Evolutionary conservation across 2,888 invertebrate genomes (phyloP).

Genomic region (Laspeyria flexula): DNA sequence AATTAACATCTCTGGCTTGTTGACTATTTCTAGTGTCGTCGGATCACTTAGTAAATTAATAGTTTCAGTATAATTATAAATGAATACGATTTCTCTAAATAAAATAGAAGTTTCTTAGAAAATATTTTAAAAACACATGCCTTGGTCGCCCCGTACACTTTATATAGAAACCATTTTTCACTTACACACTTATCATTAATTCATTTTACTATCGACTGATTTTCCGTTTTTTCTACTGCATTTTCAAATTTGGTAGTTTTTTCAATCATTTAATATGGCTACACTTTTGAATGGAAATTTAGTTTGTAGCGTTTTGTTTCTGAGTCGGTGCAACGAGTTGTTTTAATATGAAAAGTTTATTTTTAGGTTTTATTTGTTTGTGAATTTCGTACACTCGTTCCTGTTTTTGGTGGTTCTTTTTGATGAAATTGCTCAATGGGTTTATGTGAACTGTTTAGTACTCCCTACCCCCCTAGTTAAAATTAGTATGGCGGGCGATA

Average conservation of each 20-base stretch:
- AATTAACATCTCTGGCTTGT: conserved; percentile 16
- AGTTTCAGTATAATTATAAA: conserved; percentile 62
- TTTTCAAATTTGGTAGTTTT: conserved; percentile 45
- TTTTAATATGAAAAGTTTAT: conserved; percentile 45
- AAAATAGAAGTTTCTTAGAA: conserved; percentile 50
- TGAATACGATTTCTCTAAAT: conserved; percentile 58
- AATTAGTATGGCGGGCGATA: conserved; percentile 68
- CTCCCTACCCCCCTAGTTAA: conserved; percentile 74
- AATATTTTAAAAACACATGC: conserved; percentile 63
- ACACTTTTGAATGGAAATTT: conserved; percentile 55
- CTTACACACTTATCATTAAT: conserved; percentile 55
- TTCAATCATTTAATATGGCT: conserved; percentile 54
- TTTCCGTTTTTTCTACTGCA: conserved; percentile 48
- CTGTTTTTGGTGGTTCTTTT: conserved; percentile 68
- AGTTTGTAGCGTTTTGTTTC: conserved; percentile 53
- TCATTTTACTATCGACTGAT: conserved; percentile 44
- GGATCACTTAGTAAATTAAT: conserved; percentile 53
- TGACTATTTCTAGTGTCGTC: conserved; percentile 25
- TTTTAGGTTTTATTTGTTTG: conserved; percentile 49
- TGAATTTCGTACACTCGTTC: conserved; percentile 58
- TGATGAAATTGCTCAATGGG: conserved; percentile 79
- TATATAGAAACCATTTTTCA: conserved; percentile 52
- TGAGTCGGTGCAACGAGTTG: conserved; percentile 49
- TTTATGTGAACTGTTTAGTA: conserved; percentile 73
- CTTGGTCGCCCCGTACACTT: conserved; percentile 61